Percentiles rank a stretch among this genome's conserved stretches.
Conservation (phyloP, 2,888 invertebrate genomes). For the Drosophila anomalipes region DNA sequence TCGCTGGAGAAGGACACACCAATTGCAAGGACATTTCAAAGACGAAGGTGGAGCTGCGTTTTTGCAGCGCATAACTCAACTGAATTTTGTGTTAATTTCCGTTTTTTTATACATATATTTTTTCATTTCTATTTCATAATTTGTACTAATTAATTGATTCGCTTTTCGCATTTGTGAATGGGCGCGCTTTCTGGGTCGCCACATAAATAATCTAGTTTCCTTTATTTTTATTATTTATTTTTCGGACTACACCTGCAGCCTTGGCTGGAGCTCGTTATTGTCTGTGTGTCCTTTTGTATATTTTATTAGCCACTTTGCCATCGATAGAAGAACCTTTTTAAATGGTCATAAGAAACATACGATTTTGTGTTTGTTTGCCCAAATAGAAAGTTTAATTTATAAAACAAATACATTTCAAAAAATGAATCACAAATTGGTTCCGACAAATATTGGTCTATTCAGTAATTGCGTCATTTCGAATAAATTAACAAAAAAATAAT, state of each 20-base stretch:
- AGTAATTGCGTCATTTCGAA: conserved; percentile 25
- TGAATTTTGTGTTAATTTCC: conserved; percentile 37
- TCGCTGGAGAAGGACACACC: conserved; percentile 30
- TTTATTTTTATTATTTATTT: background rate
- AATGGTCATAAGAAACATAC: conserved; percentile 8
- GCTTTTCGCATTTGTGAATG: conserved; percentile 35
- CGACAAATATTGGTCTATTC: conserved; percentile 22
- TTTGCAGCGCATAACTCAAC: conserved; percentile 53
- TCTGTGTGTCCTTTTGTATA: conserved; percentile 15
- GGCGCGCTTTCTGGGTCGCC: conserved; percentile 47
- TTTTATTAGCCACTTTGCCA: conserved; percentile 39
- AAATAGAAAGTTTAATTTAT: conserved; percentile 2
- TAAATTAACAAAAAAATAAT: conserved; percentile 12
- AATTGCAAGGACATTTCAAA: conserved; percentile 75
- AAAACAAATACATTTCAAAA: conserved; percentile 6
- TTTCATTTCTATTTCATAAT: conserved; percentile 59
- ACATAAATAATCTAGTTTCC: conserved; percentile 58
- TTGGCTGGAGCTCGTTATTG: conserved; percentile 7
- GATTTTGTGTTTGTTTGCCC: background rate
- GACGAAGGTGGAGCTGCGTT: conserved; percentile 55
- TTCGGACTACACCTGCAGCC: conserved; percentile 41
- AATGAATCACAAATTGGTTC: conserved; percentile 32
- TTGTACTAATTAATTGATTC: conserved; percentile 72
- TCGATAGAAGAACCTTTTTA: conserved; percentile 13
- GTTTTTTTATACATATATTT: conserved; percentile 13